Base-by-base conservation (phyloP, 2,113 vertebrate genomes). In the Tachysurus vachellii region DNA sequence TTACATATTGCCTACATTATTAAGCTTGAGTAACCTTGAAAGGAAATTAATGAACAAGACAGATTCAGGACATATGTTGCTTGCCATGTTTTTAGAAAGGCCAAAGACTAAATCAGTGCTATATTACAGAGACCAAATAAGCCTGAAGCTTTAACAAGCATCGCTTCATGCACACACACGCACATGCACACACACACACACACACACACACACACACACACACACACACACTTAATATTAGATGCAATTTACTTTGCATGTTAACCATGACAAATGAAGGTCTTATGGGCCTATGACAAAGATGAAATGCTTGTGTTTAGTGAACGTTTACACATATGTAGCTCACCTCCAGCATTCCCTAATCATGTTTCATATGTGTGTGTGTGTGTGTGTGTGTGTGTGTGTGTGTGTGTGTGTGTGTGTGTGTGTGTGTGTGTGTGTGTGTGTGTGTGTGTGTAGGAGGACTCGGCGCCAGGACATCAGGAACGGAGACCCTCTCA, bases 381-480 rank as follows among this genome's bases (percentile, higher is more conserved):
- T 50, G 16, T 93, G 71, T 87, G 88, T 88, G 83, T 94, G 84
- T 93, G 54, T 53, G 28, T 57, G n/a, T 61, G 56, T 80, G 56
- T 56, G 53, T 57, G 10, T 81, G 79, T 87, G 88, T 88, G 83
- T 94, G 85, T 93, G 5, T 50, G 16, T 93, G 71, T 87, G 88
- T 88, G 83, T 94, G 84, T 93, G 54, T 53, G 28, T 57, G n/a
- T 61, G 56, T 80, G 56, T 56, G 53, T 57, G 10, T 81, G 79
- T 80, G 17, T 59, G 28, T 59, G 77, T 23, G 26, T 93, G 77
- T 87, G 88, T 88, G 84, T 94, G 83, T 93, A 99, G 98, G 91
- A 97, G 98, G 84, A 99, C 97, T 31, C 96, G 98, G 89, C 92
- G 98, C 64, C 98, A 99, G 91, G 98, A 99, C 88, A 98, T 99